Percentiles rank a stretch among this genome's conserved stretches.
phyloP scores from a whole-genome alignment of 1,140 invertebrate species.

The Oreohelix idahoensis region DNA sequence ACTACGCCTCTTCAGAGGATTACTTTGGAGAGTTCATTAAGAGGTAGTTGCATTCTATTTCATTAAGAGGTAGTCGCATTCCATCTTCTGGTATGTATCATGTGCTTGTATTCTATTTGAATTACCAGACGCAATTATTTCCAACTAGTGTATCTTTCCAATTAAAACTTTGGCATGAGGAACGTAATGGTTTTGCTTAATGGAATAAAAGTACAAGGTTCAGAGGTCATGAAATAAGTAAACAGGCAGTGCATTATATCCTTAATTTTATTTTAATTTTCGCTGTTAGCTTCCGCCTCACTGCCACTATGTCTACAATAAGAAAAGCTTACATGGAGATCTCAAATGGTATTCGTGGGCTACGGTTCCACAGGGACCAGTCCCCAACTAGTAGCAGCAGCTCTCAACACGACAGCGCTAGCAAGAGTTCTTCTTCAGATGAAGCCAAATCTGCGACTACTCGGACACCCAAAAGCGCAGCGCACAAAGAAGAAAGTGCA shows the following conservation, averaged over 20 bases:
- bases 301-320: constrained; percentile 68
- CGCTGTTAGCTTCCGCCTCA: no score
- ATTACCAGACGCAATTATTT: neutral
- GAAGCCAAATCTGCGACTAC: constrained; percentile 1
- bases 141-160: neutral
- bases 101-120: neutral
- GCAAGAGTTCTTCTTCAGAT: neutral
- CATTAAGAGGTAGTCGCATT: no score
- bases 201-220: neutral
- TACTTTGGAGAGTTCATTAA: no score
- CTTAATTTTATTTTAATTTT: neutral
- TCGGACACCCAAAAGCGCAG: neutral
- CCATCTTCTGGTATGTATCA: no score
- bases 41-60: no score
- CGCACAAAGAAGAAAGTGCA: constrained; percentile 13
- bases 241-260: neutral
- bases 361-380: constrained; percentile 68
- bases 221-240: neutral
- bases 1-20: no score
- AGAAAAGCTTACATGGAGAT: constrained; percentile 72
- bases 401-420: constrained; percentile 32
- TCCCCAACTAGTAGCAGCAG: constrained; percentile 12
- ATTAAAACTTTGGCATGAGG: neutral
- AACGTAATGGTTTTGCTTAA: neutral
- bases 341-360: constrained; percentile 70